These are phyloP conservation scores for Achroia grisella DNA, from an alignment of 1,140 invertebrate species.

Conservation along the genomic window DNA sequence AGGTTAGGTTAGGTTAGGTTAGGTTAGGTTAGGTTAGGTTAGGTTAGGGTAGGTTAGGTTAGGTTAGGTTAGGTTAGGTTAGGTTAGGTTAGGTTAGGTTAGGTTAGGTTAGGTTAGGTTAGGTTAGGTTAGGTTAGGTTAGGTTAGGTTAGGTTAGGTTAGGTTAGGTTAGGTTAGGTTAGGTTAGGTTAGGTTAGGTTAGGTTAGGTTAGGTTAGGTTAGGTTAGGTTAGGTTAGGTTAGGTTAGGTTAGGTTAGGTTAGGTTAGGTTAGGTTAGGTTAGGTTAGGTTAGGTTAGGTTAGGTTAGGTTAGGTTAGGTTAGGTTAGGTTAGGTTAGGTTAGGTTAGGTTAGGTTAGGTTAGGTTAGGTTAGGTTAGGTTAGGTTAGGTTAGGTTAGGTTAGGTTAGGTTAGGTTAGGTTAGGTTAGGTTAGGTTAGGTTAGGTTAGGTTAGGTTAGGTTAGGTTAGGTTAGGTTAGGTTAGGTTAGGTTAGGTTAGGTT, in stretches of 20 bases:
- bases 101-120: conserved; percentile 21
- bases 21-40: conserved; percentile 24
- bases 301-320: conserved; percentile 16
- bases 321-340: conserved; percentile 15
- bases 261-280: conserved; percentile 14
- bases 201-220: conserved; percentile 21
- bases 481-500: conserved; percentile 13
- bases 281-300: conserved; percentile 16
- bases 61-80: conserved; percentile 23
- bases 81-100: conserved; percentile 11
- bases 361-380: conserved; percentile 17
- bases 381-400: conserved; percentile 22
- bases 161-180: conserved; percentile 37
- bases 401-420: conserved; percentile 22
- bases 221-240: conserved; percentile 10
- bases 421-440: conserved; percentile 26
- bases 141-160: conserved; percentile 37
- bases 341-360: conserved; percentile 18
- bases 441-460: conserved; percentile 25
- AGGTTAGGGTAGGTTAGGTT: no score
- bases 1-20: conserved; percentile 20
- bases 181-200: conserved; percentile 18
- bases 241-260: conserved; percentile 8
- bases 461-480: conserved; percentile 25
- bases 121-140: conserved; percentile 34